phyloP scores from a whole-genome alignment of 2,888 invertebrate genomes.

The Tetheella fluctuosa region DNA sequence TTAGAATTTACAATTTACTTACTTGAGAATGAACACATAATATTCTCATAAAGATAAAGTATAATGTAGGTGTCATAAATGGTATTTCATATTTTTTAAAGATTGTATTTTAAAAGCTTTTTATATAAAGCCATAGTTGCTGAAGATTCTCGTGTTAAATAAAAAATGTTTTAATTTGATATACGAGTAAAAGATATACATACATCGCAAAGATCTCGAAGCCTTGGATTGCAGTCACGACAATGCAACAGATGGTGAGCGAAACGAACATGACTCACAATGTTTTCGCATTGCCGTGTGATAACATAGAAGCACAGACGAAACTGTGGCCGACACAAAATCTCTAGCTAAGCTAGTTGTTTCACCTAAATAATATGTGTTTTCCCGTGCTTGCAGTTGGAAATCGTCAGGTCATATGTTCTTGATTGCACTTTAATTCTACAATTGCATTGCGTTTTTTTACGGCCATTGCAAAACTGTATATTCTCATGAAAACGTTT shows the following conservation, averaged over 20 bases:
- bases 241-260: conserved; percentile 66
- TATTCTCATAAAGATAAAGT: no score
- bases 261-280: conserved; percentile 58
- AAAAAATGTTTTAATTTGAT: conserved; percentile 8
- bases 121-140: no score
- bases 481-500: conserved; percentile 2
- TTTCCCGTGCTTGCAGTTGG: conserved; percentile 15
- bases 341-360: conserved; percentile 16
- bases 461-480: conserved; percentile 20
- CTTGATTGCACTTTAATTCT: conserved; percentile 35
- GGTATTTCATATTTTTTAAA: no score
- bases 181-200: conserved; percentile 25
- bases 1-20: no score
- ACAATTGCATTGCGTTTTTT: conserved; percentile 28
- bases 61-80: no score
- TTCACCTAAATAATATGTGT: conserved; percentile 14
- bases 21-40: no score
- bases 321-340: conserved; percentile 34
- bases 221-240: conserved; percentile 47
- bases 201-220: conserved; percentile 21
- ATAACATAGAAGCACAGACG: conserved; percentile 32
- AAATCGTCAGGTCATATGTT: conserved; percentile 22
- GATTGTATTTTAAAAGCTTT: no score
- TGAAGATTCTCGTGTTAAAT: conserved; percentile 10
- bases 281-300: conserved; percentile 37